A percentile compares a stretch with the other conserved stretches of the same genome.
phyloP scores from a whole-genome alignment of 2,113 vertebrate species.

The Canis aureus region DNA sequence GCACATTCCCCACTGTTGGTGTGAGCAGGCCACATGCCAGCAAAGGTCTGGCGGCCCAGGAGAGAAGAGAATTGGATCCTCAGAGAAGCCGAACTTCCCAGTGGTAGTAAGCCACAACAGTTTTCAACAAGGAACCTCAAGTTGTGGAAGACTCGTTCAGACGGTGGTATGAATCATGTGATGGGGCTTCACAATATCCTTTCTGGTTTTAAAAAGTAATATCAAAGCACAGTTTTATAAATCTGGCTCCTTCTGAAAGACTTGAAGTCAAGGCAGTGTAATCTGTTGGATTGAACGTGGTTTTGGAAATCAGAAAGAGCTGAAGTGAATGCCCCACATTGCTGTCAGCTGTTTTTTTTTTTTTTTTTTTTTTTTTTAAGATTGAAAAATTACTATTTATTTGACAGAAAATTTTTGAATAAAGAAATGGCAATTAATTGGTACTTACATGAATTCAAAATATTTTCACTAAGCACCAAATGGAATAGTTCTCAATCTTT shows the following conservation, averaged over 20 bases:
- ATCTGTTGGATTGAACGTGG: neutral
- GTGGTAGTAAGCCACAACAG: fast-evolving
- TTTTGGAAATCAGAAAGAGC: conserved; percentile 29
- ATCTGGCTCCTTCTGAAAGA: neutral
- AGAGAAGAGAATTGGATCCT: neutral
- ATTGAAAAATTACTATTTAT: neutral
- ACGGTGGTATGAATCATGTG: neutral
- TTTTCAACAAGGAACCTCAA: neutral
- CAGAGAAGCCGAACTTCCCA: neutral
- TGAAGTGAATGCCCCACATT: neutral
- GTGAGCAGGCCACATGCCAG: neutral
- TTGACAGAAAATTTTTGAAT: neutral
- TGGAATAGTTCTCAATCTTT: neutral
- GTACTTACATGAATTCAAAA: conserved; percentile 16
- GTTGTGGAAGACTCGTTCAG: neutral
- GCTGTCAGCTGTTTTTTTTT: neutral
- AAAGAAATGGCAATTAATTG: conserved; percentile 20
- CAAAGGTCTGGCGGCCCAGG: neutral
- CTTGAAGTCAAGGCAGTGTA: neutral
- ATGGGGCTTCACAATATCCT: neutral
- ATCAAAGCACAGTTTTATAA: neutral
- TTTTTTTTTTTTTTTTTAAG: no score
- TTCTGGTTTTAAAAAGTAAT: neutral
- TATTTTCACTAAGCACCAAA: conserved; percentile 50
- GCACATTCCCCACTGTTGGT: neutral